Base-by-base conservation (phyloP, 2,113 vertebrate species). In the Sardina pilchardus region DNA sequence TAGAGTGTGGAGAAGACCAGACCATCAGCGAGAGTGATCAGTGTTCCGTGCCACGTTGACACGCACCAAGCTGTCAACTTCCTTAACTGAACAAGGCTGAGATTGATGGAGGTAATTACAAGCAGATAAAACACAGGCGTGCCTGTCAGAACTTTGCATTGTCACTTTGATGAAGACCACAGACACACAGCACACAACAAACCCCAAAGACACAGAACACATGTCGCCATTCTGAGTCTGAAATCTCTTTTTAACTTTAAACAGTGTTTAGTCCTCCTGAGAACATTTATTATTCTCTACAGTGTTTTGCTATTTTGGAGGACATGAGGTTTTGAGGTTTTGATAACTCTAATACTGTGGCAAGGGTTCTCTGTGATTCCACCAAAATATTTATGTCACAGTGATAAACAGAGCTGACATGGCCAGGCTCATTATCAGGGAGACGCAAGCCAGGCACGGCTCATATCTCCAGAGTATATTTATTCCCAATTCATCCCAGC, bases 341-440 rank as follows among this genome's bases (percentile, higher is more conserved):
- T 17, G 71, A 78, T 78, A 78, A 36, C 26, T 6, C 71, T 36
- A 36, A 17, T 75, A 78, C 71, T 14, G 39, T 78, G 71, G 12
- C 30, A 36, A 78, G 30, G 30, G 71, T 12, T 71, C 63, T 34
- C 30, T 78, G 71, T 71, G 71, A 36, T 17, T 17, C 14, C 26
- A 78, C 71, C 71, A 78, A 78, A 78, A 78, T 78, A 78, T 78
- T 78, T 78, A 78, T 34, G 30, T 34, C 71, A 36, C 0, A 78
- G 26, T 30, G 71, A 36, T 78, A 78, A 78, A 78, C 71, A 36
- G 71, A 78, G 36, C 12, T 78, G 14, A 17, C 34, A 4, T 17
- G 4, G 71, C 71, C 14, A 78, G 36, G 71, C 14, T 34, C 30
- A 34, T 17, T 78, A 78, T 78, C 71, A 78, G 3, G 16, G 12